phyloP scores from a whole-genome alignment of 2,888 invertebrate species.

The Hetaerina titia region DNA sequence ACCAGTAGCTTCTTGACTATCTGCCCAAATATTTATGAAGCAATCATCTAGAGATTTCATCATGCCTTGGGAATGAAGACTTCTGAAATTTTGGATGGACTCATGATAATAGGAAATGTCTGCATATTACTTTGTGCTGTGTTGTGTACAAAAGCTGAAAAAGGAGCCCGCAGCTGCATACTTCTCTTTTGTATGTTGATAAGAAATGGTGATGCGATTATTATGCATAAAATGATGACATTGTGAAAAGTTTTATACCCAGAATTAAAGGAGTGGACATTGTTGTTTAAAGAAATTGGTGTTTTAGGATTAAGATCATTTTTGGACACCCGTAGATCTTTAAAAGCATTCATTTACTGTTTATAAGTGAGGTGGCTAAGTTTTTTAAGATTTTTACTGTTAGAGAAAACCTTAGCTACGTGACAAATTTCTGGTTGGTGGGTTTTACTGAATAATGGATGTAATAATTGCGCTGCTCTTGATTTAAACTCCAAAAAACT shows the following conservation, averaged over 20 bases:
- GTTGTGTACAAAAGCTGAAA: slow-evolving; percentile 6
- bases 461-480: not conserved
- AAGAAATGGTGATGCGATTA: slow-evolving; percentile 21
- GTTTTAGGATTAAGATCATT: slow-evolving; percentile 22
- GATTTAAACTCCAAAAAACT: not conserved
- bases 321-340: slow-evolving; percentile 2
- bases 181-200: slow-evolving; percentile 22
- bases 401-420: not conserved
- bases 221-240: slow-evolving; percentile 25
- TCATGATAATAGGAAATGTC: slow-evolving; percentile 1
- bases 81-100: not conserved
- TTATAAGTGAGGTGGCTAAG: slow-evolving; percentile 35
- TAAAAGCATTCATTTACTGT: not conserved
- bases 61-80: not conserved
- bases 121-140: slow-evolving; percentile 42
- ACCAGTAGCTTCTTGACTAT: slow-evolving; percentile 46
- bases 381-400: slow-evolving; percentile 31
- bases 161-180: slow-evolving; percentile 12
- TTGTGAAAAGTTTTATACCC: slow-evolving; percentile 19
- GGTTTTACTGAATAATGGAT: not conserved
- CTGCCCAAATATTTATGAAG: not conserved
- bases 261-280: not conserved
- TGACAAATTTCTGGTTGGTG: not conserved
- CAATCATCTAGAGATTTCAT: not conserved
- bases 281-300: slow-evolving; percentile 28